A percentile compares a stretch with the other conserved stretches of the same genome.
These are phyloP conservation scores for Columbina picui DNA, from an alignment of 2,113 vertebrate species.

Conservation along the genomic window DNA sequence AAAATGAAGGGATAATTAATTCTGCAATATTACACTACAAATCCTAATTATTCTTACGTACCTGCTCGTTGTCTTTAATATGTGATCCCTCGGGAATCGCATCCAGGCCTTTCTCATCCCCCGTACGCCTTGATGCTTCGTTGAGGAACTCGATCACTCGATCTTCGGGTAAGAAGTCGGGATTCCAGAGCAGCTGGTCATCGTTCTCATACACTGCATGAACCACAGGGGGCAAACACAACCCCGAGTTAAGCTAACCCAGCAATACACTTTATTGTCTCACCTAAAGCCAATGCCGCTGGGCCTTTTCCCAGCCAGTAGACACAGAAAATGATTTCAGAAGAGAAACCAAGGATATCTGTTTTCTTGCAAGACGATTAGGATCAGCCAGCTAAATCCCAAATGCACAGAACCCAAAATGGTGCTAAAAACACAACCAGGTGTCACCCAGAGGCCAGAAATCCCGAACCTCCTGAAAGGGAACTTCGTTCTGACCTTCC, in stretches of 20 bases:
- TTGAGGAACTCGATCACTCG: conserved; percentile 92
- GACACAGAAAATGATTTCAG: not conserved
- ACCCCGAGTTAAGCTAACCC: not conserved
- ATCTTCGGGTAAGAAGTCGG: conserved; percentile 88
- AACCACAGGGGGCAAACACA: not conserved
- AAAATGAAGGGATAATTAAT: not conserved
- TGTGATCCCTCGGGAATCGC: conserved; percentile 94
- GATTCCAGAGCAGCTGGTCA: conserved; percentile 96
- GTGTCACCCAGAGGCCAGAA: not conserved
- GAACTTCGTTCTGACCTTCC: not conserved
- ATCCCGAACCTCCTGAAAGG: not conserved
- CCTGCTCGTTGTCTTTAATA: conserved; percentile 98
- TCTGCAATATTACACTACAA: not conserved
- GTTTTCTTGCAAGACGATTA: not conserved
- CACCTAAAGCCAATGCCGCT: too few relatives aligned
- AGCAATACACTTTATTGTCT: not conserved
- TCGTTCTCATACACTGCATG: conserved; percentile 93
- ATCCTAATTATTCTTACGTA: conserved; percentile 7
- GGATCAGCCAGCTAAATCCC: not conserved
- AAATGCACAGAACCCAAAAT: not conserved
- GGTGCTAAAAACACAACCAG: not conserved
- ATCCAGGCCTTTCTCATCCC: conserved; percentile 90
- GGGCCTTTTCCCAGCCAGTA: not conserved
- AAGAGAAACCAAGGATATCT: not conserved
- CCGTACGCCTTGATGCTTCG: conserved; percentile 89